Percentiles rank a stretch among this genome's conserved stretches.
These are phyloP conservation scores for Chaetogeoica ovagalla DNA, from an alignment of 2,888 invertebrate species.

Conservation along the genomic window DNA sequence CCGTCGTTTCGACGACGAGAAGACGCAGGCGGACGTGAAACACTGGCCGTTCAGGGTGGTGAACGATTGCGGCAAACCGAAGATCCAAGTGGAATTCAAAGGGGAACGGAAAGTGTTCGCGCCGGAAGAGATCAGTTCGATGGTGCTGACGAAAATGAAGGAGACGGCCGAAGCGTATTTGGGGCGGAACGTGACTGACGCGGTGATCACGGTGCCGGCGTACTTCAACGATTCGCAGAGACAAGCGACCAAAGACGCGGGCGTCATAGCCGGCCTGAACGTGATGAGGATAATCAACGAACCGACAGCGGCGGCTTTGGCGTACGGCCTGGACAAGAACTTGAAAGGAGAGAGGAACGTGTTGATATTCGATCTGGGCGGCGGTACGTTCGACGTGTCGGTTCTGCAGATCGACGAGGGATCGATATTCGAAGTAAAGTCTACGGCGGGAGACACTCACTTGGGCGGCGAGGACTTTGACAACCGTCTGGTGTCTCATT, in stretches of 20 bases:
- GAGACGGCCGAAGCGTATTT: constrained; percentile 73
- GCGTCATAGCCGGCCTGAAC: constrained; percentile 80
- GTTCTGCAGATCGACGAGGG: constrained; percentile 86
- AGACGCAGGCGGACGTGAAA: constrained; percentile 77
- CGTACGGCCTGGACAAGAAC: constrained; percentile 70
- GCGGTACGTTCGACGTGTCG: constrained; percentile 92
- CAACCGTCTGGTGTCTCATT: constrained; percentile 65
- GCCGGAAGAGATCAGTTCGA: constrained; percentile 73
- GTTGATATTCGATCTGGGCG: constrained; percentile 81
- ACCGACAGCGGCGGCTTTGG: constrained; percentile 84
- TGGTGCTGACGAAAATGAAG: constrained; percentile 67
- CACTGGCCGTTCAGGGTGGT: constrained; percentile 81
- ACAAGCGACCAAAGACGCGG: constrained; percentile 84
- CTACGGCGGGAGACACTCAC: constrained; percentile 84
- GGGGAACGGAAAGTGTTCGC: constrained; percentile 68
- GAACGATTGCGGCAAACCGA: constrained; percentile 68
- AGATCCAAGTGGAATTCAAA: constrained; percentile 69
- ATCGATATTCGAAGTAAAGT: constrained; percentile 79
- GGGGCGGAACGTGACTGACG: constrained; percentile 65
- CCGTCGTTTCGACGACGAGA: constrained; percentile 70
- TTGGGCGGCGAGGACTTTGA: constrained; percentile 73
- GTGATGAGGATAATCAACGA: constrained; percentile 89
- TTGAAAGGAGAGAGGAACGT: constrained; percentile 72
- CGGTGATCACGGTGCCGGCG: constrained; percentile 79
- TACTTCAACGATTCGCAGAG: constrained; percentile 72